Conservation (phyloP, 2,113 vertebrate species). For the Sarotherodon lohbergeri region DNA sequence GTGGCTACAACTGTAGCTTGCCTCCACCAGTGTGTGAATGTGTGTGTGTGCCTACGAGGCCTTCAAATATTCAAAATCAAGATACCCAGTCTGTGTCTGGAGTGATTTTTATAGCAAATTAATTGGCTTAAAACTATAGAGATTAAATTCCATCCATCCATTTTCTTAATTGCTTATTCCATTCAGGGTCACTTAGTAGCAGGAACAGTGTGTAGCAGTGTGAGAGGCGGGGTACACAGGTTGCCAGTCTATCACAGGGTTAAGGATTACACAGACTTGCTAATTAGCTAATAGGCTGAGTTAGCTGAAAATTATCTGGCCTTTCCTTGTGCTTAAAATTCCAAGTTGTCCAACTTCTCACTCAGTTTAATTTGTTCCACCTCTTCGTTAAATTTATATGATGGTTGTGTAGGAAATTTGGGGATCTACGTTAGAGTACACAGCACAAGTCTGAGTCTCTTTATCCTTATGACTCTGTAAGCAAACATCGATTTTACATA, state of each 20-base stretch:
- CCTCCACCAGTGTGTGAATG: background rate
- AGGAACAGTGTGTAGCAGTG: background rate
- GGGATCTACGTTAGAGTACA: background rate
- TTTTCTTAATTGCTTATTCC: background rate
- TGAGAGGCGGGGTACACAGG: background rate
- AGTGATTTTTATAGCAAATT: background rate
- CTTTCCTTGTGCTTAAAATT: background rate
- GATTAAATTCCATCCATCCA: background rate
- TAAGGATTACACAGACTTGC: background rate
- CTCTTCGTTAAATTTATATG: background rate
- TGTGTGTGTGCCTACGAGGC: accelerated
- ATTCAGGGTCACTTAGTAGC: background rate
- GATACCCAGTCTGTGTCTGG: background rate
- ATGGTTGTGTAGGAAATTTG: background rate
- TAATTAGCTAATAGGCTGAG: background rate
- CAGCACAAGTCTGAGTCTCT: background rate
- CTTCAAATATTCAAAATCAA: background rate
- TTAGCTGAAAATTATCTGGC: background rate
- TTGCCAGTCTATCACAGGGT: accelerated
- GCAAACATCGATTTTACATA: background rate
- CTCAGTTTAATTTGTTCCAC: background rate
- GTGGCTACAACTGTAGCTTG: background rate
- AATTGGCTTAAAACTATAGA: background rate
- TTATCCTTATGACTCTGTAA: background rate
- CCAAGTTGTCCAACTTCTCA: background rate